phyloP scores from a whole-genome alignment of 1,140 invertebrate genomes.

The Trichonephila clavipes region DNA sequence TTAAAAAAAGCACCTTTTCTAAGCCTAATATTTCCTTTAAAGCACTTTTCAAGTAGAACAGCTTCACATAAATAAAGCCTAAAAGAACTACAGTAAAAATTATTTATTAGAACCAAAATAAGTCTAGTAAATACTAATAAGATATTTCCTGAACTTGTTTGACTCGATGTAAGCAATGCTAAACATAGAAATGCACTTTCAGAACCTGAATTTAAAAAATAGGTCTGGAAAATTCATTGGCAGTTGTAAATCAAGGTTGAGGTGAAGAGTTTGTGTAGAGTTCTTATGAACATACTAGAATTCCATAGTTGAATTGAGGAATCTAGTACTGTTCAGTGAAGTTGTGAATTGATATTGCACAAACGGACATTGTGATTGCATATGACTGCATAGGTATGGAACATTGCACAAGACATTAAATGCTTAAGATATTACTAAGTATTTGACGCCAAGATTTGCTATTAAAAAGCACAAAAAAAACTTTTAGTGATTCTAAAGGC shows the following conservation, averaged over 20 bases:
- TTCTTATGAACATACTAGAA: neutral
- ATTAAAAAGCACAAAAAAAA: neutral
- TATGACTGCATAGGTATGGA: neutral
- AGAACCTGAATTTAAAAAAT: neutral
- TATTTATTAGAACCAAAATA: neutral
- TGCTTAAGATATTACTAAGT: neutral
- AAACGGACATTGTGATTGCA: neutral
- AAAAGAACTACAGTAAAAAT: neutral
- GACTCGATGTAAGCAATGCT: neutral
- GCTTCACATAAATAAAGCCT: constrained; percentile 1
- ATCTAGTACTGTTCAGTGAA: neutral
- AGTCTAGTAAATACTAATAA: neutral
- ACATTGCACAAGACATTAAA: neutral
- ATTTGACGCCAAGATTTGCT: constrained; percentile 2
- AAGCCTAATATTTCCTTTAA: constrained; percentile 36
- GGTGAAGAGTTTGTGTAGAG: neutral
- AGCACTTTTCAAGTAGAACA: constrained; percentile 37
- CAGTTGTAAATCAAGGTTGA: constrained; percentile 1
- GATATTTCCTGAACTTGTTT: neutral
- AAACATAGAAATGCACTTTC: constrained; percentile 9
- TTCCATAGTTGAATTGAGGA: neutral
- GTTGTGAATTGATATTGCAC: neutral
- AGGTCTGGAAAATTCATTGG: neutral
- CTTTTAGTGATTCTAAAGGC: too few relatives aligned
- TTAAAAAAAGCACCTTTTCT: constrained; percentile 66